These are phyloP conservation scores for Lasioglossum morio DNA, from an alignment of 2,888 invertebrate species.

Conservation along the genomic window DNA sequence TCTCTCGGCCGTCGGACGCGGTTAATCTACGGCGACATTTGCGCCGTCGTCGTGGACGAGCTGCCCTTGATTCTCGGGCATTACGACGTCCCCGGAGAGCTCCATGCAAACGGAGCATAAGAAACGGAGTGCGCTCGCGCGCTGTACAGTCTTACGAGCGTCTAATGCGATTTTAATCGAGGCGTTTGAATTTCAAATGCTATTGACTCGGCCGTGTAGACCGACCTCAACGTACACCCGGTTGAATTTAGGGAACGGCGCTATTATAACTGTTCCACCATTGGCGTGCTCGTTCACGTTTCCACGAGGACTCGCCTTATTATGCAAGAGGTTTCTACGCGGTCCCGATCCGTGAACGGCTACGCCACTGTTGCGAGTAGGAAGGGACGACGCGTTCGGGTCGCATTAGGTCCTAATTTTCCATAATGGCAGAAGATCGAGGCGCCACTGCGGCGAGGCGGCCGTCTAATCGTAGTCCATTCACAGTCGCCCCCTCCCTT, in stretches of 20 bases:
- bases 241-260: conserved; percentile 46
- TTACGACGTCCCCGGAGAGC: conserved; percentile 52
- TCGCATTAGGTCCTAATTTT: conserved; percentile 77
- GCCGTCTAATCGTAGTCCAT: conserved; percentile 76
- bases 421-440: conserved; percentile 77
- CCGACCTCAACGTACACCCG: conserved; percentile 26
- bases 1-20: background rate
- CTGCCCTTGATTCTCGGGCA: conserved; percentile 45
- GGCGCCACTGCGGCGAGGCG: conserved; percentile 75
- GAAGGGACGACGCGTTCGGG: conserved; percentile 57
- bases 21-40: conserved; percentile 48
- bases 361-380: conserved; percentile 64
- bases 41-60: conserved; percentile 1
- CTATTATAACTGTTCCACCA: conserved; percentile 65
- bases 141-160: conserved; percentile 71
- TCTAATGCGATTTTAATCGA: conserved; percentile 83
- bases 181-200: conserved; percentile 82
- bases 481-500: conserved; percentile 69
- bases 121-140: conserved; percentile 26
- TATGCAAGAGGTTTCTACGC: background rate
- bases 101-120: conserved; percentile 48
- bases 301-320: background rate
- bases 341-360: background rate
- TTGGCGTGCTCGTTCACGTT: conserved; percentile 46
- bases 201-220: conserved; percentile 72